Percentiles rank a stretch among this genome's conserved stretches.
These are phyloP conservation scores for Rhopalosiphum maidis DNA, from an alignment of 1,140 invertebrate species.

Conservation along the genomic window DNA sequence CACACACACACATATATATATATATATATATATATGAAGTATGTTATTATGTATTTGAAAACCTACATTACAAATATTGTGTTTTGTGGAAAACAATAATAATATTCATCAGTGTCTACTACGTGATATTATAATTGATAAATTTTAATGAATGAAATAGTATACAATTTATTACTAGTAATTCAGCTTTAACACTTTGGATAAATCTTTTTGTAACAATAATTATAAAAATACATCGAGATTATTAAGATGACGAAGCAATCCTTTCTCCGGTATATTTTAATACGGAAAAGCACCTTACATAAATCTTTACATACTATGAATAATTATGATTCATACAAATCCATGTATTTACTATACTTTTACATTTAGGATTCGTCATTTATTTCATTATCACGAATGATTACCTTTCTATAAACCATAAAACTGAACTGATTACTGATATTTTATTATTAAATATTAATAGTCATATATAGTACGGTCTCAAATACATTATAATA, in stretches of 20 bases:
- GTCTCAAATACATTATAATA: too few species aligned
- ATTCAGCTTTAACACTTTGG: neutral
- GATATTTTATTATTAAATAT: too few species aligned
- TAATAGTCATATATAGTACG: too few species aligned
- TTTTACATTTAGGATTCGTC: neutral
- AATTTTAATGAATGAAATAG: too few species aligned
- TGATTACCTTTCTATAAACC: neutral
- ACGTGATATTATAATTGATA: neutral
- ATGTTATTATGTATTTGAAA: too few species aligned
- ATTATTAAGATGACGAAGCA: slow-evolving; percentile 12
- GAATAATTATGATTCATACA: neutral
- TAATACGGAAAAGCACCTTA: neutral
- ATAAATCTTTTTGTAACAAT: neutral
- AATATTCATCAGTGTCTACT: too few species aligned
- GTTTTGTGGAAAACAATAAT: too few species aligned
- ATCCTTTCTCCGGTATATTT: neutral
- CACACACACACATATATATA: too few species aligned
- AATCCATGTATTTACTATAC: neutral
- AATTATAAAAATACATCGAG: neutral
- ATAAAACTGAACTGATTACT: too few species aligned
- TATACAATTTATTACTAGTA: neutral
- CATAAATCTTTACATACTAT: neutral
- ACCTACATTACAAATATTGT: too few species aligned
- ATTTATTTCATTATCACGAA: neutral
- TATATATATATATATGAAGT: too few species aligned